Percentiles rank a stretch among this genome's conserved stretches.
Conservation (phyloP, 2,113 vertebrate genomes). For the Pachycephala philippinensis region DNA sequence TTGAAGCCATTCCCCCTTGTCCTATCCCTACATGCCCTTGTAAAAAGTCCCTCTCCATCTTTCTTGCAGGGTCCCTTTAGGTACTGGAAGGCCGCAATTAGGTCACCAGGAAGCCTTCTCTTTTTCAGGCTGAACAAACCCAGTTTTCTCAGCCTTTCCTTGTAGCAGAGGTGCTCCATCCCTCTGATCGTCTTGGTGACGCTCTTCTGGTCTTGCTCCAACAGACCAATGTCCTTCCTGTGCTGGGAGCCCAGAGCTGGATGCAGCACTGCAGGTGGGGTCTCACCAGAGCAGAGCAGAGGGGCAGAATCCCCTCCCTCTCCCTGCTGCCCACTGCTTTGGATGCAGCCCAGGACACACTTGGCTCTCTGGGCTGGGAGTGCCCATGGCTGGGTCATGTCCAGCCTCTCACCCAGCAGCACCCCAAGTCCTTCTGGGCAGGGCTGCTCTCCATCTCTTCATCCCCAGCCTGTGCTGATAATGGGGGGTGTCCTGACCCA, state of each 20-base stretch:
- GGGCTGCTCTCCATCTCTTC: background rate
- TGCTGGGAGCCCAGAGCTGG: background rate
- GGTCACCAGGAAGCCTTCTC: background rate
- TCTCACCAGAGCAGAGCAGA: background rate
- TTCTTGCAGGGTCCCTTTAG: background rate
- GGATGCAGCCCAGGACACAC: background rate
- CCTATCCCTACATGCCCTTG: background rate
- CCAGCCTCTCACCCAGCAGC: background rate
- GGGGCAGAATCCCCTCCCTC: background rate
- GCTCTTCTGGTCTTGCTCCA: accelerated
- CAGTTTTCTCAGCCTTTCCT: background rate
- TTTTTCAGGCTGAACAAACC: background rate
- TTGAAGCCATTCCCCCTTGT: background rate
- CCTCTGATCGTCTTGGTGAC: background rate
- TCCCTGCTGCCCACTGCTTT: background rate
- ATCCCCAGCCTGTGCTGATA: background rate
- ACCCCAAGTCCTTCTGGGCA: background rate
- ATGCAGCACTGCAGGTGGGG: background rate
- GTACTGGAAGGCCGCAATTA: background rate
- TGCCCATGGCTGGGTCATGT: background rate
- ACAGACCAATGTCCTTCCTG: background rate
- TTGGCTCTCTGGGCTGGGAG: background rate
- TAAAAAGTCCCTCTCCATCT: background rate
- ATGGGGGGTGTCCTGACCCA: accelerated
- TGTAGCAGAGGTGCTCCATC: background rate